A percentile compares a stretch with the other conserved stretches of the same genome.
phyloP scores from a whole-genome alignment of 2,797 vertebrate species.

The Aplochiton taeniatus region DNA sequence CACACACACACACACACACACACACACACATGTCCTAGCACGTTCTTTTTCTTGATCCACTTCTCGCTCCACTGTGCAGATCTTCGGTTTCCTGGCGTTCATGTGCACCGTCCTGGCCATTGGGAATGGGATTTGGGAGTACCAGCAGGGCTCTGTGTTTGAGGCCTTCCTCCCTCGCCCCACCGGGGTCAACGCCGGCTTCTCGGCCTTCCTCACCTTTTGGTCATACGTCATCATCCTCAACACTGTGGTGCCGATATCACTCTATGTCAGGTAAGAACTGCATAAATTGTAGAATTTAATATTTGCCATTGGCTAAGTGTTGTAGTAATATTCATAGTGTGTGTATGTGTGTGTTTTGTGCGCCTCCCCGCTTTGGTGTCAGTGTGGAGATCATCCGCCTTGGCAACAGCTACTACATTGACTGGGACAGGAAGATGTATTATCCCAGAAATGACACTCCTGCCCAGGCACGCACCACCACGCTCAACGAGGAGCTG shows the following conservation, averaged over 20 bases:
- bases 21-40: background rate
- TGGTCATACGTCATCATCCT: conserved; percentile 97
- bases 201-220: conserved; percentile 85
- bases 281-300: too few relatives aligned
- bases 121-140: conserved; percentile 88
- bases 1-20: conserved; percentile 8
- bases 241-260: conserved; percentile 95
- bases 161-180: conserved; percentile 83
- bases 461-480: conserved; percentile 87
- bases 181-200: conserved; percentile 62
- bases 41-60: background rate
- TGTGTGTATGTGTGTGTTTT: conserved; percentile 21
- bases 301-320: too few relatives aligned
- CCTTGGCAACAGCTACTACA: conserved; percentile 91
- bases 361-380: background rate
- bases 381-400: conserved; percentile 91
- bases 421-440: conserved; percentile 96
- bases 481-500: conserved; percentile 93
- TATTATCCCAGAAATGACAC: conserved; percentile 83
- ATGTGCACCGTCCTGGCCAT: conserved; percentile 87
- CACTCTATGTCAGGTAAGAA: conserved; percentile 91
- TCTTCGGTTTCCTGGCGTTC: conserved; percentile 84
- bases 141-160: conserved; percentile 79
- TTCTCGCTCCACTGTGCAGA: conserved; percentile 67
- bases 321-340: background rate